Evolutionary conservation across 1,140 invertebrate species (phyloP), one percentile per base, ranked within the genome.

Genomic region (Drosophila pseudoananassae): DNA sequence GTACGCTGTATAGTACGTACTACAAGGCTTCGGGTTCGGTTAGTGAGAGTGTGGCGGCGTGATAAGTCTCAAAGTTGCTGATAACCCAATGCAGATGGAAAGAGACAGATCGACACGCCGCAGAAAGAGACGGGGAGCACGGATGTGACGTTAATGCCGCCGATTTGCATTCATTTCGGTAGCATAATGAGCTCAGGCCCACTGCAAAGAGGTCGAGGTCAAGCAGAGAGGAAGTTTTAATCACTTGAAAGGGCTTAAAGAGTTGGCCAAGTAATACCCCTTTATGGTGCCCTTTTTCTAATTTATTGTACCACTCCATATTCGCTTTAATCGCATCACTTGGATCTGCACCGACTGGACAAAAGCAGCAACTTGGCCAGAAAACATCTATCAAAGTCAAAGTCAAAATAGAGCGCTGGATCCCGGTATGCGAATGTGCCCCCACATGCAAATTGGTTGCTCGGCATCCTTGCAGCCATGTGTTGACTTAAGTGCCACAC

Each of bases 401-500:
- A 83, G 83, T 89, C 83, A 88, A 89, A 88, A 68, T 79, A 73
- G 83, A 88, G 69, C 70, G 71, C 60, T 46, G 43, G 3, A 27
- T 27, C 0, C 5, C 25, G 5, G 25, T 7, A 43, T 43, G 23
- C 43, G 4, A 45, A 66, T 66, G 59, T 63, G 50, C 59, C 72
- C 51, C 53, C 75, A 69, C 55, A 77, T 78, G 70, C 69, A 70
- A 68, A 77, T 78, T 74, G 73, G 70, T 46, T 56, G 60, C 33
- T 36, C 33, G 36, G 40, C 64, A 58, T 71, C 60, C 68, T 61
- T 70, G 65, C 60, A 50, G 70, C 69, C 78, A 82, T 87, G 82
- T 87, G 82, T 87, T 87, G 82, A 87, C 83, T 88, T 88, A 88
- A 88, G 83, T 88, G 83, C 83, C 84, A 88, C 83, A 88, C 83